Conservation (phyloP, 2,797 vertebrate species). For the Sphenodon punctatus region DNA sequence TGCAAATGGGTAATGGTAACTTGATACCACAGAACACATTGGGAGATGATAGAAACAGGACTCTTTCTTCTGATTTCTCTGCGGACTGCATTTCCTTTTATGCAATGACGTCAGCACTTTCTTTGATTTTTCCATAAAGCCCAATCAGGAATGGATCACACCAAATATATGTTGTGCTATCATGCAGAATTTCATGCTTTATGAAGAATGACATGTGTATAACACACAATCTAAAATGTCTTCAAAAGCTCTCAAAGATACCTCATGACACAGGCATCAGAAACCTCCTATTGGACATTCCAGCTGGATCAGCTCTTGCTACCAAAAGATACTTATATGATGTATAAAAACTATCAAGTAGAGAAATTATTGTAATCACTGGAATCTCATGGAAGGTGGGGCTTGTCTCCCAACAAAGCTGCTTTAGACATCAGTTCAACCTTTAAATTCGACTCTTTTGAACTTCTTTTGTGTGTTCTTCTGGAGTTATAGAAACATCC, state of each 20-base stretch:
- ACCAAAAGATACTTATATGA: slow-evolving; percentile 54
- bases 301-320: slow-evolving; percentile 62
- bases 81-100: neutral
- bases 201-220: neutral
- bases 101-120: neutral
- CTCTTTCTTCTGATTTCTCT: slow-evolving; percentile 29
- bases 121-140: slow-evolving; percentile 26
- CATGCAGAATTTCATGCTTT: neutral
- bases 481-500: too few species aligned
- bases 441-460: slow-evolving; percentile 46
- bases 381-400: slow-evolving; percentile 26
- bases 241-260: slow-evolving; percentile 56
- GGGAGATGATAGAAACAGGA: slow-evolving; percentile 10
- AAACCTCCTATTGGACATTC: slow-evolving; percentile 47
- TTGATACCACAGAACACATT: neutral
- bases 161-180: neutral
- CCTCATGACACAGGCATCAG: slow-evolving; percentile 46
- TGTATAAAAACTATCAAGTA: slow-evolving; percentile 36
- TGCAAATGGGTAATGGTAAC: too few species aligned
- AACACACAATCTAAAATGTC: slow-evolving; percentile 38
- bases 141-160: slow-evolving; percentile 8
- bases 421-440: slow-evolving; percentile 24
- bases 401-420: slow-evolving; percentile 15
- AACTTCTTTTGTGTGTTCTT: too few species aligned
- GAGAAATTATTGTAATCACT: slow-evolving; percentile 53